phyloP scores from a whole-genome alignment of 2,888 invertebrate genomes.

The Ypsolopha sequella region DNA sequence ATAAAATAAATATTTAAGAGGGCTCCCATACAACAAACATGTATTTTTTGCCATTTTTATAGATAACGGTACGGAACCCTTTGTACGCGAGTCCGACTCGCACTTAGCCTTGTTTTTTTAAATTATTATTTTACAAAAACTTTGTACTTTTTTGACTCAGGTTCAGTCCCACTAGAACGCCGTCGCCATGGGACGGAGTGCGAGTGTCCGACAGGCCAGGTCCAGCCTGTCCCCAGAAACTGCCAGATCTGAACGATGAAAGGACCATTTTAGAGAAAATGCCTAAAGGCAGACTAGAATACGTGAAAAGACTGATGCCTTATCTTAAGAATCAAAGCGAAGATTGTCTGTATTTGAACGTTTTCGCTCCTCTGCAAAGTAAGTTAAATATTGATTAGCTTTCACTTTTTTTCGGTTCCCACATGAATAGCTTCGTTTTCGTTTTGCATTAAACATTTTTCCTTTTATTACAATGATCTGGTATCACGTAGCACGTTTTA shows the following conservation, averaged over 20 bases:
- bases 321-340: conserved; percentile 95
- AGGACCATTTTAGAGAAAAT: conserved; percentile 85
- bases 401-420: too few relatives aligned
- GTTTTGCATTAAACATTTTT: too few relatives aligned
- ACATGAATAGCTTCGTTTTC: too few relatives aligned
- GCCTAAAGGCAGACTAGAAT: conserved; percentile 92
- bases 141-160: conserved; percentile 45
- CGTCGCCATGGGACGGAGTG: conserved; percentile 92
- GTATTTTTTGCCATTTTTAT: too few relatives aligned
- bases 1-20: too few relatives aligned
- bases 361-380: conserved; percentile 97
- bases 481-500: too few relatives aligned
- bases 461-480: too few relatives aligned
- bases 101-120: too few relatives aligned
- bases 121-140: too few relatives aligned
- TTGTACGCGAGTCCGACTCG: too few relatives aligned
- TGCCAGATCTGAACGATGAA: conserved; percentile 87
- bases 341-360: conserved; percentile 97
- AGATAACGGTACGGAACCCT: too few relatives aligned
- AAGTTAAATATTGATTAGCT: conserved; percentile 34
- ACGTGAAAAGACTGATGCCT: conserved; percentile 90
- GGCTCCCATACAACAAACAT: too few relatives aligned
- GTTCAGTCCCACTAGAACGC: conserved; percentile 94
- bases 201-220: conserved; percentile 83
- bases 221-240: conserved; percentile 92